Evolutionary conservation across 1,140 invertebrate species (phyloP).

Genomic region (Campodea augens): DNA sequence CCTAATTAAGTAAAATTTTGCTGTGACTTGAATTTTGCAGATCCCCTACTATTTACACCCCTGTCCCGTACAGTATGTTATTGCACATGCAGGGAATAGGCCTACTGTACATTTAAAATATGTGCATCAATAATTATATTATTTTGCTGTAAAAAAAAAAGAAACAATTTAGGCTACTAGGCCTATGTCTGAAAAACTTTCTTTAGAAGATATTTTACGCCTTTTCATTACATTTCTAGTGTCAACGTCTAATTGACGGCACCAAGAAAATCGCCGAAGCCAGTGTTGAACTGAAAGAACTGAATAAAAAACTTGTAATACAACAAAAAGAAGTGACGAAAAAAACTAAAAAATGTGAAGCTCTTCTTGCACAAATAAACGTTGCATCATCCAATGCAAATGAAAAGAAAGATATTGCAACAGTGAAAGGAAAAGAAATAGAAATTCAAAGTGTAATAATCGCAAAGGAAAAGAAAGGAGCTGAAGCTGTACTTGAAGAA

Average conservation of each 20-base stretch:
- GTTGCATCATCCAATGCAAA: slow-evolving; percentile 34
- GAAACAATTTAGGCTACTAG: too few relatives aligned
- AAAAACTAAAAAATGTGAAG: slow-evolving; percentile 52
- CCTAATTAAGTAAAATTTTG: too few relatives aligned
- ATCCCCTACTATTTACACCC: too few relatives aligned
- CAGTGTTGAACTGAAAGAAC: slow-evolving; percentile 42
- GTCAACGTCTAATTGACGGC: slow-evolving; percentile 43
- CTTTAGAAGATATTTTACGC: too few relatives aligned
- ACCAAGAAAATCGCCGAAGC: slow-evolving; percentile 60
- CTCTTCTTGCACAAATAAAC: slow-evolving; percentile 27
- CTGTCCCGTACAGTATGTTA: too few relatives aligned
- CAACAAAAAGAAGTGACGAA: slow-evolving; percentile 54
- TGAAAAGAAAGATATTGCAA: slow-evolving; percentile 53
- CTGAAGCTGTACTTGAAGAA: slow-evolving; percentile 50
- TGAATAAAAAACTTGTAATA: slow-evolving; percentile 52
- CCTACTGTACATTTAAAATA: too few relatives aligned
- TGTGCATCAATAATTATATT: too few relatives aligned
- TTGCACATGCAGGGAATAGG: too few relatives aligned
- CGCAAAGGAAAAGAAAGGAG: slow-evolving; percentile 55
- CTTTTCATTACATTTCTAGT: too few relatives aligned
- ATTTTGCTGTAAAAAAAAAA: too few relatives aligned
- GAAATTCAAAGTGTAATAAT: slow-evolving; percentile 57
- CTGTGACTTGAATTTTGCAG: too few relatives aligned
- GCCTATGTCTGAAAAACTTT: too few relatives aligned
- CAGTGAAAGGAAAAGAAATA: slow-evolving; percentile 55